phyloP scores from a whole-genome alignment of 1,140 invertebrate genomes.

The Hyphantria cunea region DNA sequence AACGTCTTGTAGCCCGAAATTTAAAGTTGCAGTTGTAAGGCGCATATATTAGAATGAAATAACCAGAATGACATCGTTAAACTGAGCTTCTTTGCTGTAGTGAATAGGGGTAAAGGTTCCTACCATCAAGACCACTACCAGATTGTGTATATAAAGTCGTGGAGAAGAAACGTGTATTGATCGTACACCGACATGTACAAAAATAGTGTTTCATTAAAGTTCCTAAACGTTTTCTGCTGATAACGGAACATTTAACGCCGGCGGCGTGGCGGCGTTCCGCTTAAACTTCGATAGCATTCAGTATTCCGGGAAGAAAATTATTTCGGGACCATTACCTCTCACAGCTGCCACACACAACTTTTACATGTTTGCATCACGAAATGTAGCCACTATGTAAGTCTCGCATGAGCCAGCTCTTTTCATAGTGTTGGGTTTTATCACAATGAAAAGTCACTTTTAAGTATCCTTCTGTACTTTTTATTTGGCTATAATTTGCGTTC shows the following conservation, averaged over 20 bases:
- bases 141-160: no score
- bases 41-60: no score
- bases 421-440: constrained; percentile 18
- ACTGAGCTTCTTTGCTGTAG: no score
- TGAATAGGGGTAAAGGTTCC: no score
- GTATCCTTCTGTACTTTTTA: constrained; percentile 3
- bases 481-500: neutral
- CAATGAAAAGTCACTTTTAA: constrained; percentile 5
- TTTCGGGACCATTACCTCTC: constrained; percentile 48
- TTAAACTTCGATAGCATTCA: constrained; percentile 44
- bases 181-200: constrained; percentile 2
- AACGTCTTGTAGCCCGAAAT: no score
- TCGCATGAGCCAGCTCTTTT: constrained; percentile 19
- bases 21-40: no score
- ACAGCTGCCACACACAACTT: constrained; percentile 38
- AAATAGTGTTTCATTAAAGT: constrained; percentile 25
- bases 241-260: constrained; percentile 44
- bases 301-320: constrained; percentile 46
- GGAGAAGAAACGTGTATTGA: neutral
- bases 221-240: constrained; percentile 20
- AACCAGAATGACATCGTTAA: no score
- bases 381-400: constrained; percentile 23
- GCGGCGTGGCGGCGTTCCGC: constrained; percentile 23
- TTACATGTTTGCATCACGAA: constrained; percentile 34
- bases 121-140: no score